A percentile compares a stretch with the other conserved stretches of the same genome.
These are phyloP conservation scores for Acipenser transmontanus DNA, from an alignment of 2,797 vertebrate species.

Conservation along the genomic window DNA sequence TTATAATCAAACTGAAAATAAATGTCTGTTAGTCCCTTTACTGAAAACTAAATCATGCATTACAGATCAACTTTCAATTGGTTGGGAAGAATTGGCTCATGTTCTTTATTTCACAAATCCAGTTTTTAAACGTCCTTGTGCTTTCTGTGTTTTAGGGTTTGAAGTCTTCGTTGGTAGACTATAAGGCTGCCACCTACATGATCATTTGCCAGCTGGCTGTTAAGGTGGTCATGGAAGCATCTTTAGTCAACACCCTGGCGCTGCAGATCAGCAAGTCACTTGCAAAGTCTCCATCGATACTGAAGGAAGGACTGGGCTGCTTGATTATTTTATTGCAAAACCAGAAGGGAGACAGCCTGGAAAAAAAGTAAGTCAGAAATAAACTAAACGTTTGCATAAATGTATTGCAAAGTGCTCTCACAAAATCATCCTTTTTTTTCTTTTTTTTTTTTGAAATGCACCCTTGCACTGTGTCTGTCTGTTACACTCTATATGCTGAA, in stretches of 20 bases:
- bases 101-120: constrained; percentile 2
- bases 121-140: constrained; percentile 8
- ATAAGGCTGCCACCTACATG: constrained; percentile 87
- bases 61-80: too few relatives aligned
- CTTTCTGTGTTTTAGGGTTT: constrained; percentile 67
- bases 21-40: too few relatives aligned
- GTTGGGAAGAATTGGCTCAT: too few relatives aligned
- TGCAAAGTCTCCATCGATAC: constrained; percentile 54
- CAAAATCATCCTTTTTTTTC: background rate
- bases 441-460: too few relatives aligned
- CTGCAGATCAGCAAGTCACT: constrained; percentile 73
- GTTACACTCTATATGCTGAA: too few relatives aligned
- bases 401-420: background rate
- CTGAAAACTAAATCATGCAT: too few relatives aligned
- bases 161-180: constrained; percentile 77
- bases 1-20: too few relatives aligned
- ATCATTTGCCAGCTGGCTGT: constrained; percentile 82
- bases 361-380: constrained; percentile 64
- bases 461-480: too few relatives aligned
- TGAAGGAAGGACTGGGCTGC: constrained; percentile 74
- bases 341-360: constrained; percentile 68
- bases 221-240: constrained; percentile 73
- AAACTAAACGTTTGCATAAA: background rate
- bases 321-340: constrained; percentile 83
- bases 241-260: constrained; percentile 69